Percentiles rank a stretch among this genome's conserved stretches.
These are phyloP conservation scores for Cacatua alba DNA, from an alignment of 2,113 vertebrate species.

Conservation along the genomic window DNA sequence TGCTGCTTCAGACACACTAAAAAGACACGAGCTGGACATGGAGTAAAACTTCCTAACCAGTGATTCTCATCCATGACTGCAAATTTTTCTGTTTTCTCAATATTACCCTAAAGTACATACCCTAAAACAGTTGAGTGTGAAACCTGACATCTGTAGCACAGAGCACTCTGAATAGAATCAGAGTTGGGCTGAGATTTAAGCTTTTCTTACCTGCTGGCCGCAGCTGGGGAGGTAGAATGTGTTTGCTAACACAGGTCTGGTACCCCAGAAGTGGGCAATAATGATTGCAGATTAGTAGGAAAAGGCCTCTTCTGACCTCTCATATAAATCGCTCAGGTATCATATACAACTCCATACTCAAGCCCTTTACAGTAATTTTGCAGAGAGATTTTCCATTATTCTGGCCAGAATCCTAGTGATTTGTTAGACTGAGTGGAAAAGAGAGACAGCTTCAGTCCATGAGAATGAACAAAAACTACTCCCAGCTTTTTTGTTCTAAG, in stretches of 20 bases:
- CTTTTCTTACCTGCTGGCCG: not conserved
- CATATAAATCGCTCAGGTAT: not conserved
- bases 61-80: not conserved
- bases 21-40: not conserved
- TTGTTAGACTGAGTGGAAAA: not conserved
- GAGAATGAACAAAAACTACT: not conserved
- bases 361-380: not conserved
- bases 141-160: not conserved
- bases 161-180: not conserved
- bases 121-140: not conserved
- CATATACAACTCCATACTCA: not conserved
- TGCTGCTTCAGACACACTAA: not conserved
- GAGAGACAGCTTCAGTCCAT: not conserved
- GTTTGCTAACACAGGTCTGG: not conserved
- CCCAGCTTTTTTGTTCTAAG: not conserved
- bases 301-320: not conserved
- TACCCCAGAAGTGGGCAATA: not conserved
- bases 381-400: not conserved
- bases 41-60: not conserved
- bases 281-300: not conserved
- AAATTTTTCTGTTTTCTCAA: not conserved
- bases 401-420: not conserved
- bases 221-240: not conserved
- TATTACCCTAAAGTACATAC: not conserved
- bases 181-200: not conserved